Conservation (phyloP, 2,888 invertebrate species). For the Troglohyphantes excavatus region DNA sequence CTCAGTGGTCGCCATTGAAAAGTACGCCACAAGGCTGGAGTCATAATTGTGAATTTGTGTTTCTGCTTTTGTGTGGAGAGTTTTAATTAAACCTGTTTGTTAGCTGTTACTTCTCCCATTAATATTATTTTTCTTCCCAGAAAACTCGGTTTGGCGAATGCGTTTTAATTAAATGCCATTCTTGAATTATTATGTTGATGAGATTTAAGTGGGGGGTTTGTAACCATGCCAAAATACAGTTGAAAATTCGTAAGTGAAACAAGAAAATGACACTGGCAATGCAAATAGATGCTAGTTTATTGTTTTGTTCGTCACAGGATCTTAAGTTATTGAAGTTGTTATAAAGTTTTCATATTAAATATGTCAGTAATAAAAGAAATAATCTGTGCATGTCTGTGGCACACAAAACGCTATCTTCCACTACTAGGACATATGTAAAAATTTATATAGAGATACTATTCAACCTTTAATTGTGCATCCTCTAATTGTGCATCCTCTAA, state of each 20-base stretch:
- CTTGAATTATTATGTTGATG: not conserved
- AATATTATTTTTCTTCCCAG: not conserved
- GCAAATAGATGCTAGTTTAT: no score
- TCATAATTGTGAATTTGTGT: not conserved
- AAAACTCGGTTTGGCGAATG: not conserved
- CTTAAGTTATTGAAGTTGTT: not conserved
- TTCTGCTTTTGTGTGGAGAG: not conserved
- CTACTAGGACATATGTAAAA: no score
- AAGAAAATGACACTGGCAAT: no score
- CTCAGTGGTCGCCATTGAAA: not conserved
- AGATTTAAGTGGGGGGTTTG: not conserved
- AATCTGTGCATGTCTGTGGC: not conserved
- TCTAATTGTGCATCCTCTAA: no score
- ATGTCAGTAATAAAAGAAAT: not conserved
- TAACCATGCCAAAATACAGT: not conserved
- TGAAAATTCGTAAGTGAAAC: not conserved
- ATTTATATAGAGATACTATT: no score
- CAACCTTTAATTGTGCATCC: no score
- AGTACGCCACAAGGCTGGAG: not conserved
- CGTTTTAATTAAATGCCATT: conserved; percentile 1
- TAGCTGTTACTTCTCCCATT: not conserved
- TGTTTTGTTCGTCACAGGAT: no score
- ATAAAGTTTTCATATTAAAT: not conserved
- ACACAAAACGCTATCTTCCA: no score
- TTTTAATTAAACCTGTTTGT: not conserved